A percentile compares a stretch with the other conserved stretches of the same genome.
Evolutionary conservation across 1,140 invertebrate species (phyloP).

Genomic region (Mizuhopecten yessoensis): DNA sequence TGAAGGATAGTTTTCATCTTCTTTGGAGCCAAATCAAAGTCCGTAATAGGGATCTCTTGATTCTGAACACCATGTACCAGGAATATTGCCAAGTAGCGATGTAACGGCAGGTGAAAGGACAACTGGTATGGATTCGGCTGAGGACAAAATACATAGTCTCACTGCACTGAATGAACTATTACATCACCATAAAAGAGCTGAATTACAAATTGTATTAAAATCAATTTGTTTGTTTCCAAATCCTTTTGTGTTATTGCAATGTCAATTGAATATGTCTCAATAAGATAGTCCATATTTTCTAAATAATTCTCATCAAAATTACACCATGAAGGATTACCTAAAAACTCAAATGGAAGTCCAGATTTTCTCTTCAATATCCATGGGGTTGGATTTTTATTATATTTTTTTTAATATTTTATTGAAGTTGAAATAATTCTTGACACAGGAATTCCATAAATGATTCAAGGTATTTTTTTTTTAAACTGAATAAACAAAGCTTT

Average conservation of each 20-base stretch:
- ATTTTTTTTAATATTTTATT: too few relatives aligned
- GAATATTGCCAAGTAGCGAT: conserved; percentile 96
- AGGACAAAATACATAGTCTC: conserved; percentile 51
- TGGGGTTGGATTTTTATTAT: too few relatives aligned
- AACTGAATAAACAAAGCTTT: too few relatives aligned
- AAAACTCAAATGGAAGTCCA: too few relatives aligned
- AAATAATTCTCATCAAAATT: too few relatives aligned
- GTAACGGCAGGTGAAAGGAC: conserved; percentile 97
- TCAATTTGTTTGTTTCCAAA: neutral
- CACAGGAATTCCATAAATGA: too few relatives aligned
- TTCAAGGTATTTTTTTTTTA: too few relatives aligned
- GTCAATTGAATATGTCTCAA: too few relatives aligned
- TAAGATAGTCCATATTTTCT: too few relatives aligned
- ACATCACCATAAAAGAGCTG: neutral
- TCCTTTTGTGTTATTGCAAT: neutral
- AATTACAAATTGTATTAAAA: neutral
- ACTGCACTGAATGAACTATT: neutral
- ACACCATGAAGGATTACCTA: too few relatives aligned
- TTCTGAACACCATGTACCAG: conserved; percentile 93
- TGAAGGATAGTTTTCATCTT: conserved; percentile 92
- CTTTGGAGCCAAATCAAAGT: conserved; percentile 89
- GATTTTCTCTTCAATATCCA: too few relatives aligned
- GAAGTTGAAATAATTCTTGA: too few relatives aligned
- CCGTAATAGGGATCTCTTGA: conserved; percentile 90
- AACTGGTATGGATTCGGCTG: conserved; percentile 92